Evolutionary conservation across 2,888 invertebrate genomes (phyloP), one percentile per base, ranked within the genome.

Genomic region (Luperina testacea): DNA sequence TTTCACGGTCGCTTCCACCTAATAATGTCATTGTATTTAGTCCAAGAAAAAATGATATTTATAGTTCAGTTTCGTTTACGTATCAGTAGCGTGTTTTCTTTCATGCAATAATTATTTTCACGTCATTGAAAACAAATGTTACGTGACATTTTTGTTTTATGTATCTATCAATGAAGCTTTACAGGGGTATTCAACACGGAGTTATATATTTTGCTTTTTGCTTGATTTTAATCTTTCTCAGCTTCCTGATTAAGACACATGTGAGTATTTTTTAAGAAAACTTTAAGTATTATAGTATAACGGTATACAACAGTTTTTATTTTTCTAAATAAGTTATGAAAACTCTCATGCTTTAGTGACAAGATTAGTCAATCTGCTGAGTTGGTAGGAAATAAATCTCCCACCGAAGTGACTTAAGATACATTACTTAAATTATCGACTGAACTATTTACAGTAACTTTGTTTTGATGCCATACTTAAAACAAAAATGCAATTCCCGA

Each of bases 1-100:
- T 82, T 70, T 72, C 72, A 65, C 69, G 59, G 72, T 24, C 70
- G 53, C 64, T 59, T 53, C 65, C 64, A 32, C 64, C 17, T 13
- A 57, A 53, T 17, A 45, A 57, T 57, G 67, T 67, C 48, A 65
- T 69, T 42, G 20, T 4, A 13, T 72, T 61, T 5, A 8, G 17
- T 71, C 45, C 27, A 75, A 71, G 42, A 51, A 32, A 68, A 32
- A 67, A n/a, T 57, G n/a, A 38, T 57, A 1, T 81, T 17, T 63
- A 68, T 24, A 68, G 61, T 73, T 73, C 27, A 48, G 8, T 73
- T 80, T 69, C 2, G 11, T 74, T 69, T 38, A 24, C 61, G 24
- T 27, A 53, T 24, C 13, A 53, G 9, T 73, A 57, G 48, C 27
- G 61, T 68, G 24, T 68, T 63, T 57, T 61, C 24, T 20, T 2